Evolutionary conservation across 2,113 vertebrate genomes (phyloP).

Genomic region (Triplophysa siluroides): DNA sequence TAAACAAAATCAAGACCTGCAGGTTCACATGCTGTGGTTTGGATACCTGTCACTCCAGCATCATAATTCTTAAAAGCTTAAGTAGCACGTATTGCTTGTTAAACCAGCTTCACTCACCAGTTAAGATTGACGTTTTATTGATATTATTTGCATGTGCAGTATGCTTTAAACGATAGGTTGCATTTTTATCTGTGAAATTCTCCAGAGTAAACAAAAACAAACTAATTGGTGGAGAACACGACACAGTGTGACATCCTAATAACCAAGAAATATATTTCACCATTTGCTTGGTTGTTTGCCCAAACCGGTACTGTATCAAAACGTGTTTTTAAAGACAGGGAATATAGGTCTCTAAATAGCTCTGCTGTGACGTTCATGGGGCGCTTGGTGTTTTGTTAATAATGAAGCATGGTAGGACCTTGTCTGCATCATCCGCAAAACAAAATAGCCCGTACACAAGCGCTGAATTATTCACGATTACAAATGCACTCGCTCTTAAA

Average conservation of each 20-base stretch:
- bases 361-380: not conserved
- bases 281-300: not conserved
- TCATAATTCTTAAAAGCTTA: too few species aligned
- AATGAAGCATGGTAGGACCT: not conserved
- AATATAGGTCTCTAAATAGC: not conserved
- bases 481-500: conserved; percentile 56
- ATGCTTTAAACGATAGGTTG: not conserved
- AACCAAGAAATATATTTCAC: not conserved
- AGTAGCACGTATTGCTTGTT: too few species aligned
- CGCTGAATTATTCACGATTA: conserved; percentile 60
- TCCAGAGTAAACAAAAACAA: not conserved
- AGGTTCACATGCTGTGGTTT: too few species aligned
- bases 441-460: not conserved
- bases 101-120: too few species aligned
- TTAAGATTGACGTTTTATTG: not conserved
- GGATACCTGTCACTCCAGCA: too few species aligned
- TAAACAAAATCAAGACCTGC: not conserved
- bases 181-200: conserved; percentile 20
- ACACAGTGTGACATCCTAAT: not conserved
- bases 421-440: conserved; percentile 3
- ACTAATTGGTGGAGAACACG: not conserved
- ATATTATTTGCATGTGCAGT: not conserved
- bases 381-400: not conserved
- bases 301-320: not conserved
- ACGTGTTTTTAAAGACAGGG: not conserved